Evolutionary conservation across 2,113 vertebrate genomes (phyloP).

Genomic region (Malurus elegans): DNA sequence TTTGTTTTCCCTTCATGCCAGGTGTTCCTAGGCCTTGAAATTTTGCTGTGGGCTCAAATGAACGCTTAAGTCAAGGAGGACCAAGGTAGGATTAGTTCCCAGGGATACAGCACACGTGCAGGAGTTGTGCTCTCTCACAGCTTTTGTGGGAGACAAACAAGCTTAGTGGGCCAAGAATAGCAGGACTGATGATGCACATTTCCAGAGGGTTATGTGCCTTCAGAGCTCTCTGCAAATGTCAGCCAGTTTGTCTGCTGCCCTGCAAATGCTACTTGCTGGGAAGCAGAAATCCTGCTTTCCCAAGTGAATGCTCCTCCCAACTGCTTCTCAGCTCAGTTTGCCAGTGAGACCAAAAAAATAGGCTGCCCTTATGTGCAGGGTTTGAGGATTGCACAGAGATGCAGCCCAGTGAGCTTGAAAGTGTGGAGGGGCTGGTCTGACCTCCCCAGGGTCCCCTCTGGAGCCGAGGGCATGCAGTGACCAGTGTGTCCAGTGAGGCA

Average conservation of each 20-base stretch:
- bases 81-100: background rate
- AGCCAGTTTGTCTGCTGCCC: background rate
- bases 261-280: background rate
- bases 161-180: background rate
- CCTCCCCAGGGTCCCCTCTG: background rate
- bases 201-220: background rate
- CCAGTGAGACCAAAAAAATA: background rate
- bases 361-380: background rate
- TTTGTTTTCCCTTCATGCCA: background rate
- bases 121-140: background rate
- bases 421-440: background rate
- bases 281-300: background rate
- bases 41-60: background rate
- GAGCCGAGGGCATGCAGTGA: background rate
- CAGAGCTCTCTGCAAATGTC: slow-evolving; percentile 16
- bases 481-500: background rate
- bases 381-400: background rate
- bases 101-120: background rate
- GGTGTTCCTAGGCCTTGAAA: background rate
- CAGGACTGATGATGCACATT: background rate
- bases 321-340: background rate
- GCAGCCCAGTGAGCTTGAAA: background rate
- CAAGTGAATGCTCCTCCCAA: background rate
- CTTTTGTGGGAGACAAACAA: background rate
- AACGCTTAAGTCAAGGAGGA: background rate